A percentile compares a stretch with the other conserved stretches of the same genome.
These are phyloP conservation scores for Altica lythri DNA, from an alignment of 2,888 invertebrate species.

Conservation along the genomic window DNA sequence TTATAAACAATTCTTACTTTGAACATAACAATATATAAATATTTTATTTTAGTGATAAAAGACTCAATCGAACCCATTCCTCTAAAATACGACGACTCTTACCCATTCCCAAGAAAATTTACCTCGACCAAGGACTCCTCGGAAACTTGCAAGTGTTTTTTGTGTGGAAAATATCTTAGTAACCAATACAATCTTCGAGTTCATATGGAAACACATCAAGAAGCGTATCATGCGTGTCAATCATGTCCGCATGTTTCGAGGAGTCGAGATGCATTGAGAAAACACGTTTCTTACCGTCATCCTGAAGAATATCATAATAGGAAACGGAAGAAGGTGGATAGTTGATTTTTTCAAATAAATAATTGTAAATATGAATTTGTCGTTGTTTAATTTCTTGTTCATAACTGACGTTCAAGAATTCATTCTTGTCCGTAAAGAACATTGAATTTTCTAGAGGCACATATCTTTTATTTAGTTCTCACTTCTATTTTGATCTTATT, in stretches of 20 bases:
- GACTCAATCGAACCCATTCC: conserved; percentile 25
- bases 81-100: conserved; percentile 26
- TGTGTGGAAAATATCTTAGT: conserved; percentile 86
- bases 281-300: conserved; percentile 87
- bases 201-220: conserved; percentile 90
- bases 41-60: conserved; percentile 27
- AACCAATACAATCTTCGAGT: conserved; percentile 90
- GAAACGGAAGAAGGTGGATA: conserved; percentile 53
- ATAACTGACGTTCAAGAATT: too few relatives aligned
- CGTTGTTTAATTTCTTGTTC: too few relatives aligned
- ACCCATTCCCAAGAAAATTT: conserved; percentile 17
- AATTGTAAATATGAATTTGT: too few relatives aligned
- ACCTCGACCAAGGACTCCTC: conserved; percentile 43
- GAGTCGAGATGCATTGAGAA: conserved; percentile 83
- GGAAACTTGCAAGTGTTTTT: conserved; percentile 67
- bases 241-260: conserved; percentile 87
- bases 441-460: too few relatives aligned
- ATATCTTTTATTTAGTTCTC: too few relatives aligned
- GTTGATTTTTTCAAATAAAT: conserved; percentile 3
- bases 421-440: too few relatives aligned
- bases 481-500: not conserved
- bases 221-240: conserved; percentile 83
- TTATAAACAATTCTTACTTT: too few relatives aligned
- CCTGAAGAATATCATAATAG: conserved; percentile 63
- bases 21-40: too few relatives aligned